Evolutionary conservation across 2,113 vertebrate genomes (phyloP), one percentile per base, ranked within the genome.

Genomic region (Collichthys lucidus): DNA sequence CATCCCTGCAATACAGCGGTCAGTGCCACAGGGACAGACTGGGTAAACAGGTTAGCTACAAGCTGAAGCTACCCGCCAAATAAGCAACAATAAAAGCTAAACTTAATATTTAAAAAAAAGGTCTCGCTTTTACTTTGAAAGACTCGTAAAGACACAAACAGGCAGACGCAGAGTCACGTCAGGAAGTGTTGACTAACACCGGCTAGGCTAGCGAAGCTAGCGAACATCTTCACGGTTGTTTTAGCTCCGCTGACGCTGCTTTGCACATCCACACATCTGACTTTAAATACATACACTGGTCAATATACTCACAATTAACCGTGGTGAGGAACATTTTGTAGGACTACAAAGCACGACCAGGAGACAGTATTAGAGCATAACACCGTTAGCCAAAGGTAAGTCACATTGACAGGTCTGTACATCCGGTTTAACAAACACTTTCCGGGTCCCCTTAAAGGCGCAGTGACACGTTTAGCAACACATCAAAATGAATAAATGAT

Each of bases 291-390:
- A 50, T 8, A 35, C 2, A n/a, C 0, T 3, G 0, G 62, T 35
- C 40, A 2, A 19, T 19, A 81, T 92, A 95, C 95, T 95, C 52
- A 95, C 95, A 82, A 31, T 94, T 95, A 0, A 79, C 91, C 5
- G 93, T 52, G 4, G 95, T 96, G 5, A 96, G 92, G 79, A 95
- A 94, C 95, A 96, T 95, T 60, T 55, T 85, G 20, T 10, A 11
- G 35, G 2, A 1, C 26, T 65, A 40, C 19, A n/a, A 77, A 57
- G 2, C 6, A 35, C 11, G 6, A 19, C 2, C 49, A 0, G 0
- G 17, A 22, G 1, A 31, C 22, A 42, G 12, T 6, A 40, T 66
- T 31, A 63, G 44, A 47, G 14, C 52, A 66, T 24, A 14, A 77
- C 24, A 35, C 1, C 4, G 4, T 26, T n/a, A 3, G 11, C 9